Evolutionary conservation across 2,888 invertebrate species (phyloP).

Genomic region (Cheiracanthium punctorium): DNA sequence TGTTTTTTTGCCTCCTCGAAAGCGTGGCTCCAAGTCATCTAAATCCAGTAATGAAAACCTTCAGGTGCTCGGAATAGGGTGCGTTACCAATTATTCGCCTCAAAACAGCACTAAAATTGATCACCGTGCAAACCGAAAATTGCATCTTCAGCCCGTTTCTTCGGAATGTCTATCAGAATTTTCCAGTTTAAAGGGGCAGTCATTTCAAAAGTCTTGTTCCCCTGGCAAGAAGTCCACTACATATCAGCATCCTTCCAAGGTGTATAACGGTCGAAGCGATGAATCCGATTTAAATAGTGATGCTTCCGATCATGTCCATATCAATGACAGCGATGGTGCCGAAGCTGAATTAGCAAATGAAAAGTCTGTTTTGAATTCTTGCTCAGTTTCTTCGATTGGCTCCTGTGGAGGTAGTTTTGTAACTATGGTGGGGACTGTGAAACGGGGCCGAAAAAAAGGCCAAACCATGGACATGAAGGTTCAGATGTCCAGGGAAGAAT

Average conservation of each 20-base stretch:
- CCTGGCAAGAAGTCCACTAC: conserved; percentile 43
- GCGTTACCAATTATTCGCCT: conserved; percentile 38
- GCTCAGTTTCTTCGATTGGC: conserved; percentile 61
- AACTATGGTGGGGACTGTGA: conserved; percentile 82
- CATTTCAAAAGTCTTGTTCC: conserved; percentile 38
- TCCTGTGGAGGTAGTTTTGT: conserved; percentile 74
- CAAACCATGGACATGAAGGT: conserved; percentile 84
- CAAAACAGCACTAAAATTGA: conserved; percentile 53
- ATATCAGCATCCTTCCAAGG: conserved; percentile 54
- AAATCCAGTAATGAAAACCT: conserved; percentile 63
- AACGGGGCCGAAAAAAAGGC: conserved; percentile 83
- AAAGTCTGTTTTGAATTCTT: conserved; percentile 62
- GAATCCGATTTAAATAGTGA: conserved; percentile 66
- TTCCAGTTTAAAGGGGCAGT: conserved; percentile 39
- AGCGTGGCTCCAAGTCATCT: conserved; percentile 64
- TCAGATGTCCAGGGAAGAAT: conserved; percentile 83
- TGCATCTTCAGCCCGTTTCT: conserved; percentile 44
- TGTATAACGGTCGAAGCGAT: conserved; percentile 59
- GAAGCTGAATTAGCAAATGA: conserved; percentile 64
- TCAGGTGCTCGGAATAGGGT: conserved; percentile 40
- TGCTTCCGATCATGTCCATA: conserved; percentile 58
- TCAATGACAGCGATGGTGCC: conserved; percentile 61
- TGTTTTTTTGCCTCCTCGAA: conserved; percentile 66
- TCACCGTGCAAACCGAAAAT: conserved; percentile 55
- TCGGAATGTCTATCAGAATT: conserved; percentile 35